Conservation (phyloP, 2,888 invertebrate species). For the Sinodicranocentrus sp. region DNA sequence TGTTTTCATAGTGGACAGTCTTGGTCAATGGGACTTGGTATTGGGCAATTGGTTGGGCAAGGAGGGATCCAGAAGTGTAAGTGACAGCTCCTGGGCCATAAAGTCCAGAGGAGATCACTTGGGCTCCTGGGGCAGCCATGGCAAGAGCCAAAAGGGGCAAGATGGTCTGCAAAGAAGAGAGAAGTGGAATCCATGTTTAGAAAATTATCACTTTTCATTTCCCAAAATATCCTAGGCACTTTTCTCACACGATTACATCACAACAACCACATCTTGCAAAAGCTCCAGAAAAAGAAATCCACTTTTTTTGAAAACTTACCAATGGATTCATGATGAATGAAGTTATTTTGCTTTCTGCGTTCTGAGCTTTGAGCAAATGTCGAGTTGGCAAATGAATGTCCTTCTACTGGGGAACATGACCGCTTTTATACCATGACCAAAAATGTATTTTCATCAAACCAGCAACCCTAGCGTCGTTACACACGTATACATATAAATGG, state of each 20-base stretch:
- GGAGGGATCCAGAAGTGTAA: constrained; percentile 3
- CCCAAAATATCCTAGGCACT: background rate
- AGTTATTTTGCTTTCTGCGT: constrained; percentile 38
- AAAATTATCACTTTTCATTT: background rate
- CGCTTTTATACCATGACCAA: constrained; percentile 56
- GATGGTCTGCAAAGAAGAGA: constrained; percentile 60
- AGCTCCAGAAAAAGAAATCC: background rate
- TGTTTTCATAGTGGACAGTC: constrained; percentile 77
- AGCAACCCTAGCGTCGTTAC: background rate
- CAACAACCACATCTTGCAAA: background rate
- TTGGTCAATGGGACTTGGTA: constrained; percentile 71
- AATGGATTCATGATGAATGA: constrained; percentile 72
- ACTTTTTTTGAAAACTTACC: constrained; percentile 66
- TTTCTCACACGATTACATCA: background rate
- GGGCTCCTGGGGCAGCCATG: constrained; percentile 67
- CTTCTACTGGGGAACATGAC: constrained; percentile 47
- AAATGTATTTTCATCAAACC: constrained; percentile 24
- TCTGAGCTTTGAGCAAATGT: constrained; percentile 43
- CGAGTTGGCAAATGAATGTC: constrained; percentile 63
- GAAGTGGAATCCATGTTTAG: background rate
- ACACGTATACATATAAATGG: background rate
- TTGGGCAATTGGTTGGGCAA: constrained; percentile 12
- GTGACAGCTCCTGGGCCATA: constrained; percentile 15
- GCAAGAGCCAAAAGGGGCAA: constrained; percentile 74
- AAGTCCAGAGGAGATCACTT: background rate